A percentile compares a stretch with the other conserved stretches of the same genome.
phyloP scores from a whole-genome alignment of 2,888 invertebrate species.

The Thereva nobilitata region DNA sequence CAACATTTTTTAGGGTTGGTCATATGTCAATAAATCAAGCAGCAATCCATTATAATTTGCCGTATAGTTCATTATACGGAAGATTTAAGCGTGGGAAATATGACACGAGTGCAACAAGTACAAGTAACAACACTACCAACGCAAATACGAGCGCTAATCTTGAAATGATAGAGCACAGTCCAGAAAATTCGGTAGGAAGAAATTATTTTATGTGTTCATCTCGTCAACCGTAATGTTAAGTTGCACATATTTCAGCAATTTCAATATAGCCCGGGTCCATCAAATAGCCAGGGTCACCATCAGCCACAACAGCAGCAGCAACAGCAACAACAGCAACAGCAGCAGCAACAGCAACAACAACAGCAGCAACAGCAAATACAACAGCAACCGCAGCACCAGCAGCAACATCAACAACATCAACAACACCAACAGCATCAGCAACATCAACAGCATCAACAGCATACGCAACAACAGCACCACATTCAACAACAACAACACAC shows the following conservation, averaged over 20 bases:
- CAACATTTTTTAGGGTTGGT: conserved; percentile 68
- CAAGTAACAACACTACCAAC: conserved; percentile 48
- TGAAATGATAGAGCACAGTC: conserved; percentile 59
- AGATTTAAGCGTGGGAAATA: conserved; percentile 87
- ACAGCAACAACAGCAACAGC: conserved; percentile 49
- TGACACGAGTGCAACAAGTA: conserved; percentile 60
- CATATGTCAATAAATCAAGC: conserved; percentile 94
- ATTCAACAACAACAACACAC: conserved; percentile 49
- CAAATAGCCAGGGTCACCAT: conserved; percentile 42
- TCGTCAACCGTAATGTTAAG: conserved; percentile 45
- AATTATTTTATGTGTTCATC: conserved; percentile 18
- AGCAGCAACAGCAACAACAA: conserved; percentile 53
- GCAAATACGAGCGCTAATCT: conserved; percentile 56
- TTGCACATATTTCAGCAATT: conserved; percentile 59
- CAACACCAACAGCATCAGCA: conserved; percentile 49
- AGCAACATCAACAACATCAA: conserved; percentile 44
- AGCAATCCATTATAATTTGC: conserved; percentile 87
- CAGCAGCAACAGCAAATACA: conserved; percentile 45
- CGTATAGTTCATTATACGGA: conserved; percentile 87
- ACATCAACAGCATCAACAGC: conserved; percentile 53
- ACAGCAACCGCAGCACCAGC: conserved; percentile 46
- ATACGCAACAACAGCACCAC: conserved; percentile 54
- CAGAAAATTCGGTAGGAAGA: conserved; percentile 57
- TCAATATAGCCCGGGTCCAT: conserved; percentile 56
- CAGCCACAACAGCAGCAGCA: conserved; percentile 42